Conservation (phyloP, 2,888 invertebrate species). For the Shargacucullia verbasci region DNA sequence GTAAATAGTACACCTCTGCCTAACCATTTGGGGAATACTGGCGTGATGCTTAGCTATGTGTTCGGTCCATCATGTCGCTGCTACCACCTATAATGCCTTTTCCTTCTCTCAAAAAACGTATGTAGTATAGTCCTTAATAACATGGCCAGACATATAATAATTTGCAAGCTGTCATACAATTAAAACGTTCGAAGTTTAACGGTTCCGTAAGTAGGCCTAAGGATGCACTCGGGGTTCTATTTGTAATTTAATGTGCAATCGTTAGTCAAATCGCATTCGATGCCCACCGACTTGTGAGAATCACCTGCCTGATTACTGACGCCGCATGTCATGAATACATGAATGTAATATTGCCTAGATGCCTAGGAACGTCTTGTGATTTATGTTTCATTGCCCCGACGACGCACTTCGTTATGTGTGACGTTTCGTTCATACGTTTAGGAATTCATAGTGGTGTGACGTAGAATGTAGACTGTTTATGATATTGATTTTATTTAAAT, state of each 20-base stretch:
- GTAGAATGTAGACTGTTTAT: constrained; percentile 2
- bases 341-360: constrained; percentile 26
- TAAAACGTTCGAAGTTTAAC: constrained; percentile 41
- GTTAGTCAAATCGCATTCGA: constrained; percentile 71
- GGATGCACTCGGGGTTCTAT: constrained; percentile 62
- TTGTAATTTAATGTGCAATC: constrained; percentile 75
- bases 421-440: constrained; percentile 23
- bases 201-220: constrained; percentile 51
- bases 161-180: constrained; percentile 3
- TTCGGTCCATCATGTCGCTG: too few species aligned
- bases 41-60: too few species aligned
- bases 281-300: constrained; percentile 72
- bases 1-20: too few species aligned
- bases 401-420: constrained; percentile 22
- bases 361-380: constrained; percentile 31
- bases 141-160: neutral
- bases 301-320: constrained; percentile 72
- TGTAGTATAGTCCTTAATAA: neutral
- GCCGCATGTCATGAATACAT: constrained; percentile 68
- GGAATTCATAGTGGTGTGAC: constrained; percentile 24
- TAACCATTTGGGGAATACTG: too few species aligned
- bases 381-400: constrained; percentile 20
- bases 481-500: too few species aligned
- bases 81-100: too few species aligned
- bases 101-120: too few species aligned